Evolutionary conservation across 2,113 vertebrate genomes (phyloP), one percentile per base, ranked within the genome.

Genomic region (Herpailurus yagouaroundi): DNA sequence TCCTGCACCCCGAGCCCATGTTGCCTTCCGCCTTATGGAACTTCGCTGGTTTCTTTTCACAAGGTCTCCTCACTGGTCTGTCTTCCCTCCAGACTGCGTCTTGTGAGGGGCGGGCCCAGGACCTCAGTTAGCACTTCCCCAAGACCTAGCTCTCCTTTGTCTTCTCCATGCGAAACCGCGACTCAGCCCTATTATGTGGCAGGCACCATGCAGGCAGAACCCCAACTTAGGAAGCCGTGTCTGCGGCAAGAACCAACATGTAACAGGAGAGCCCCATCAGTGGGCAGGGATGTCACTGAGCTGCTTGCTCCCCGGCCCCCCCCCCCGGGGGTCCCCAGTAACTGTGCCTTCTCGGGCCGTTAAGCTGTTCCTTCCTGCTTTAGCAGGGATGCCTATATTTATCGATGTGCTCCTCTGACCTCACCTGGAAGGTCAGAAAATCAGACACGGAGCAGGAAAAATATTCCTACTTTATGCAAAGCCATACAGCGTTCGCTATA

Each of bases 281-380:
- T 4, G 31, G 29, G 14, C 11, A 3, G 57, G 48, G 48, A 29
- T 33, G 4, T 4, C 18, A 19, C 12, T 11, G 12, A 27, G 50
- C 29, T 45, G 27, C 45, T 1, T 7, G 2, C 33, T 14, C 23
- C 5, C 1, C 11, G 19, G 1, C 36, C 10, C 23, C 5, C 1
- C 19, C 25, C 2, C 4, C 0, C 2, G 9, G n/a, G 27, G 36
- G 5, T 29, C 73, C 31, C 68, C 27, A 21, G 1, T 2, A 77
- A 48, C 73, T 16, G 0, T 41, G 73, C 45, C 38, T 48, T 23
- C 31, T 36, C 5, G 1, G 36, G 76, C n/a, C 6, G 2, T 45
- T 18, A 15, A 66, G 57, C 29, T 31, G 29, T 52, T 41, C 27
- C 64, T 50, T 85, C 29, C 45, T 33, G 11, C 38, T 2, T 38